These are phyloP conservation scores for Danio aesculapii DNA, from an alignment of 2,797 vertebrate genomes.

Conservation along the genomic window DNA sequence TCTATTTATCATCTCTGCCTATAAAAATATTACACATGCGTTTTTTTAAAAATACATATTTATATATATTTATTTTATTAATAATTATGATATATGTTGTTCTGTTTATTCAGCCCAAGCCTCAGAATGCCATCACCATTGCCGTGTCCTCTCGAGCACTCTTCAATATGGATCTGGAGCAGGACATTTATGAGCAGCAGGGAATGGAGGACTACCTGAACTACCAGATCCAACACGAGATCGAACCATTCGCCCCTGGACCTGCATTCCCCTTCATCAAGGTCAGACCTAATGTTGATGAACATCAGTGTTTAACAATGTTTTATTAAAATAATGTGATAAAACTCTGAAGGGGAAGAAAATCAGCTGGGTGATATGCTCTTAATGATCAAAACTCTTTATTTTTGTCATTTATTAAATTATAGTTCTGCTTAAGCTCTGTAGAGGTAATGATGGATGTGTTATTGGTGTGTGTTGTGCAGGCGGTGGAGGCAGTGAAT, in stretches of 20 bases:
- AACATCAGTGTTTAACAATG: too few relatives aligned
- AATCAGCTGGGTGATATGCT: neutral
- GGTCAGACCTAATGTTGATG: conserved; percentile 71
- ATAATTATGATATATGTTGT: neutral
- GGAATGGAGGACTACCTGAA: conserved; percentile 93
- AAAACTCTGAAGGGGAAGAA: too few relatives aligned
- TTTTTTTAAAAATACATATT: too few relatives aligned
- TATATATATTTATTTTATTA: too few relatives aligned
- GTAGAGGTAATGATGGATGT: conserved; percentile 56
- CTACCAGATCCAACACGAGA: conserved; percentile 92
- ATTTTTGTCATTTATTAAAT: neutral
- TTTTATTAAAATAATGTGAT: too few relatives aligned
- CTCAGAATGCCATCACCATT: conserved; percentile 92
- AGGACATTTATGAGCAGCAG: conserved; percentile 86
- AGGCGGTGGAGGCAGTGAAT: conserved; percentile 85
- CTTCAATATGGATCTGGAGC: conserved; percentile 95
- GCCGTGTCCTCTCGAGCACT: conserved; percentile 91
- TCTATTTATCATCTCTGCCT: too few relatives aligned
- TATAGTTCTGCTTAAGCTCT: too few relatives aligned
- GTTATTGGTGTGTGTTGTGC: conserved; percentile 69
- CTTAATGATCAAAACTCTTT: neutral
- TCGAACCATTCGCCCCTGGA: conserved; percentile 88
- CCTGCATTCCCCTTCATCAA: conserved; percentile 96
- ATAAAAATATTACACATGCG: too few relatives aligned
- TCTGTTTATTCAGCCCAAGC: conserved; percentile 66